A percentile compares a stretch with the other conserved stretches of the same genome.
Conservation (phyloP, 2,888 invertebrate genomes). For the Plagodis dolabraria region DNA sequence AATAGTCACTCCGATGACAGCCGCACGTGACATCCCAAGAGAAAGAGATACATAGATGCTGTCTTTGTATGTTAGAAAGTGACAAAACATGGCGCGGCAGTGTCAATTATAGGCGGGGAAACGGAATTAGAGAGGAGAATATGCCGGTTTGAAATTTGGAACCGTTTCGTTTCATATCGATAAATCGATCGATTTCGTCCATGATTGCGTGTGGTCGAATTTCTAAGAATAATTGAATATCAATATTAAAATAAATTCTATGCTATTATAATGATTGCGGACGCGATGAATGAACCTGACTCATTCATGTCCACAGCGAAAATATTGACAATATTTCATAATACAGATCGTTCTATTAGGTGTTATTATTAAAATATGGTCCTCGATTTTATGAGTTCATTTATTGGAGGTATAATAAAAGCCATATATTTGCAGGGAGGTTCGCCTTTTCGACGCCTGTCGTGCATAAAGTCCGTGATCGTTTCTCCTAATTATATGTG, state of each 20-base stretch:
- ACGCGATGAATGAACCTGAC: conserved; percentile 64
- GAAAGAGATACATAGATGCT: conserved; percentile 54
- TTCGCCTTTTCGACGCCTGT: conserved; percentile 81
- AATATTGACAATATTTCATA: conserved; percentile 68
- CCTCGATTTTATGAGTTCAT: conserved; percentile 69
- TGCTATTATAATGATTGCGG: conserved; percentile 73
- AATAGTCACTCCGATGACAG: conserved; percentile 80
- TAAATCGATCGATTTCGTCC: conserved; percentile 80
- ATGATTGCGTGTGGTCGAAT: conserved; percentile 81
- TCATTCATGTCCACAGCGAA: conserved; percentile 68
- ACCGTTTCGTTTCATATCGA: conserved; percentile 83
- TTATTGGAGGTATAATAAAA: conserved; percentile 75
- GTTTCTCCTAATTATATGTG: conserved; percentile 81
- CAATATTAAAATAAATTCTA: conserved; percentile 72
- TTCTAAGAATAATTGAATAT: conserved; percentile 81
- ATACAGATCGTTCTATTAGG: conserved; percentile 69
- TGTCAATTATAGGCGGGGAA: conserved; percentile 84
- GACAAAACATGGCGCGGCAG: conserved; percentile 71
- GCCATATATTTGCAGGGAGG: conserved; percentile 74
- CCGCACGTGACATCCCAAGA: conserved; percentile 76
- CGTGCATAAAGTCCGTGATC: conserved; percentile 77
- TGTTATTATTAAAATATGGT: conserved; percentile 51
- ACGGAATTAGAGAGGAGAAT: conserved; percentile 80
- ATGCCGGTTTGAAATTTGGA: conserved; percentile 81
- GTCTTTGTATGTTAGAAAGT: conserved; percentile 40